Base-by-base conservation (phyloP, 2,113 vertebrate genomes). In the Odocoileus hemionus region DNA sequence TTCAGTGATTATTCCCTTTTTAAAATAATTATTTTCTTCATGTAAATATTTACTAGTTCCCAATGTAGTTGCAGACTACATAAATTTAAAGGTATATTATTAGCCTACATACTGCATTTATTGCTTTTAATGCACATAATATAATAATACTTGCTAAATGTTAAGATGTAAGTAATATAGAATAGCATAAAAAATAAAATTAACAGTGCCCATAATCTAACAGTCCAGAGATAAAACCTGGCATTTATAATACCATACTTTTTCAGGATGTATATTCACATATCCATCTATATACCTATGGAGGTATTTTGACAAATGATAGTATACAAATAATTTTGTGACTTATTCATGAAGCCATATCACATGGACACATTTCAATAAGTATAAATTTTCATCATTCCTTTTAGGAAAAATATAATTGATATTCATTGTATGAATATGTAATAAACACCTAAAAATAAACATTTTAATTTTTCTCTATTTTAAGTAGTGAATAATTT, bases 11-110 rank as follows among this genome's bases (percentile, higher is more conserved):
- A 64, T 54, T 95, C 19, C 4, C 26, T 89, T 95, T 89, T 60
- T 6, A 64, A 97, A 87, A 86, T 58, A 52, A 92, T 76, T 95
- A 50, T 36, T 23, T 89, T 92, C 89, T 96, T 25, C 80, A 23
- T 90, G 6, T 80, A 78, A 89, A 11, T 74, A 8, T 92, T 93
- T 80, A 58, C n/a, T 94, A 45, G 6, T 45, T 70, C 70, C 36
- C 55, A 78, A 1, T 88, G 39, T 74, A 50, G n/a, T 93, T 9
- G 14, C 30, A 93, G 33, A 74, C 19, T 67, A 17, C 76, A 89
- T 90, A 97, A 84, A 95, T 64, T 61, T 96, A 70, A 64, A 89
- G 30, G 2, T 83, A 30, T 60, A 33, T 85, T 94, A 33, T 86
- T 74, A 84, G 33, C 54, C 60, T 82, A 28, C 5, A 93, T 19